phyloP scores from a whole-genome alignment of 2,113 vertebrate species.

The Acinonyx jubatus region DNA sequence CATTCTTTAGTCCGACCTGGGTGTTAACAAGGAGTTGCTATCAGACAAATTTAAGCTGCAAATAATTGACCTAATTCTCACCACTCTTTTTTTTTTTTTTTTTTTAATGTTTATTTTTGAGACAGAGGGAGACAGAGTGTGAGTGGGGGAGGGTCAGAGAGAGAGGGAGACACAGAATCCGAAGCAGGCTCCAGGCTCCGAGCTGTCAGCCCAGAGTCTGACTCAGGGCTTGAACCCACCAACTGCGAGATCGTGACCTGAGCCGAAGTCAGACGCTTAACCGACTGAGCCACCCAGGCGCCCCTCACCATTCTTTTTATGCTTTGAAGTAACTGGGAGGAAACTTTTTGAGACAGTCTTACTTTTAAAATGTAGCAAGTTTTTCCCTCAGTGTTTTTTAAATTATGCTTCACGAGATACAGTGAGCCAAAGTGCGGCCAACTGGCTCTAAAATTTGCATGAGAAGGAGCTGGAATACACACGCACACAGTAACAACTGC shows the following conservation, averaged over 20 bases:
- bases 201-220: too few species aligned
- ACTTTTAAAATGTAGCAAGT: background rate
- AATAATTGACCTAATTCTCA: background rate
- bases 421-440: background rate
- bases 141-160: too few species aligned
- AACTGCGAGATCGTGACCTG: too few species aligned
- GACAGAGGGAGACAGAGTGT: too few species aligned
- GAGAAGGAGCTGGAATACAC: background rate
- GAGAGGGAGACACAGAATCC: too few species aligned
- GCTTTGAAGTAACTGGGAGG: constrained; percentile 9
- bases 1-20: background rate
- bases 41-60: background rate
- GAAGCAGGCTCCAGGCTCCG: too few species aligned
- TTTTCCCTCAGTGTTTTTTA: constrained; percentile 46
- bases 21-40: background rate
- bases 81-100: background rate
- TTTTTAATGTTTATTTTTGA: too few species aligned
- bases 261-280: too few species aligned
- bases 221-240: too few species aligned
- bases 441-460: background rate
- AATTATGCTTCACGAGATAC: constrained; percentile 39
- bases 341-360: constrained; percentile 32
- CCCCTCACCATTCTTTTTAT: background rate
- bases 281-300: too few species aligned
- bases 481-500: background rate